These are phyloP conservation scores for Rattus rattus DNA, from an alignment of 2,113 vertebrate species.

Conservation along the genomic window DNA sequence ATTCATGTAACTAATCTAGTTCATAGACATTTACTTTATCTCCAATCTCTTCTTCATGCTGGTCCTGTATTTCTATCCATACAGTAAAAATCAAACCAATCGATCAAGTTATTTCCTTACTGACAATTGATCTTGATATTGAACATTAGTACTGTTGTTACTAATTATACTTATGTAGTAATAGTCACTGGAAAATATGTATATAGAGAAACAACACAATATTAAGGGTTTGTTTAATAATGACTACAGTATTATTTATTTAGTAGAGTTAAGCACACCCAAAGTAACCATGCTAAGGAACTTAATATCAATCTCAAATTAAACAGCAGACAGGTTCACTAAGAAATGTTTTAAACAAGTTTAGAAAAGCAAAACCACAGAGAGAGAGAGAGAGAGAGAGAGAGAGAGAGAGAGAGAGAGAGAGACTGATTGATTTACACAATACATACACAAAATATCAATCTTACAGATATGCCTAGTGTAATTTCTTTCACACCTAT, in stretches of 20 bases:
- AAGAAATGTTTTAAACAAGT: conserved; percentile 39
- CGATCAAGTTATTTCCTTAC: not conserved
- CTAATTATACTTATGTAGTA: not conserved
- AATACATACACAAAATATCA: not conserved
- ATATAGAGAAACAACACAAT: not conserved
- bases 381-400: no score
- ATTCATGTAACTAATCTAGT: not conserved
- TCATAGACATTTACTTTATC: conserved; percentile 9
- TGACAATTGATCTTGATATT: conserved; percentile 8
- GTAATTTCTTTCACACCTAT: not conserved
- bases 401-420: no score
- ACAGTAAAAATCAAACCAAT: conserved; percentile 26
- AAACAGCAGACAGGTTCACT: conserved; percentile 23
- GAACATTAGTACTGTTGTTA: not conserved
- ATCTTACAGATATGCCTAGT: not conserved
- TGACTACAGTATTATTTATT: conserved; percentile 18
- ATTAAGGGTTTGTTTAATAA: conserved; percentile 8
- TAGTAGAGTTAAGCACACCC: not conserved
- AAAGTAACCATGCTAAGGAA: conserved; percentile 52
- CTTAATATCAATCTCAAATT: conserved; percentile 55
- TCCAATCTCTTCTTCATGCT: not conserved
- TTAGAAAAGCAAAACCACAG: conserved; percentile 8
- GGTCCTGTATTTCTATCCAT: not conserved
- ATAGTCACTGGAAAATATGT: not conserved
- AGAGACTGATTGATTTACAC: not conserved